These are phyloP conservation scores for Potamarius usumacintae DNA, from an alignment of 2,113 vertebrate species.

Conservation along the genomic window DNA sequence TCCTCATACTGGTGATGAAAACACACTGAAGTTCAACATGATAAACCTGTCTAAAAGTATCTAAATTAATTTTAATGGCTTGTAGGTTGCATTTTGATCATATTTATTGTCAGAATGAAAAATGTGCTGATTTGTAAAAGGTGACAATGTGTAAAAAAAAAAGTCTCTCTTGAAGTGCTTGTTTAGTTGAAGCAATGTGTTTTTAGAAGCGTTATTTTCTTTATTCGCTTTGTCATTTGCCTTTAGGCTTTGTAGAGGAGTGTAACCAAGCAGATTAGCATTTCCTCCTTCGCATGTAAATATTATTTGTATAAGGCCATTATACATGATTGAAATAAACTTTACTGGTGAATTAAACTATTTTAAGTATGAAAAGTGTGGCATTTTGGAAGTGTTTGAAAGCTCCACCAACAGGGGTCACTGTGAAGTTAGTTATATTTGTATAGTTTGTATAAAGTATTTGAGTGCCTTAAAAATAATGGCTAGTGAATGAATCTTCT, in stretches of 20 bases:
- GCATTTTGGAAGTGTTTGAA: not conserved
- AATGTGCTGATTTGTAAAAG: slow-evolving; percentile 2
- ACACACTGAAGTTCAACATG: not conserved
- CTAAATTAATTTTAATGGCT: slow-evolving; percentile 10
- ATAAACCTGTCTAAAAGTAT: slow-evolving; percentile 4
- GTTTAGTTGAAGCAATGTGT: not conserved
- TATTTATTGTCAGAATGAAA: not conserved
- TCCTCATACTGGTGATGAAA: not conserved
- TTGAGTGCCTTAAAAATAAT: not conserved
- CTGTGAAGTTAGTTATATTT: not conserved
- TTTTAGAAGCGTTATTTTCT: slow-evolving; percentile 23
- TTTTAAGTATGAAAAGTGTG: not conserved
- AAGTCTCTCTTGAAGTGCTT: not conserved
- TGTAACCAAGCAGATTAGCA: not conserved
- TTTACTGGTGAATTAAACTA: slow-evolving; percentile 63
- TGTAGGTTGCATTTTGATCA: not conserved
- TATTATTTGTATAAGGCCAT: slow-evolving; percentile 39
- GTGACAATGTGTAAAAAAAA: not conserved
- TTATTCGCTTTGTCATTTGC: not conserved
- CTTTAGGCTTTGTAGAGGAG: slow-evolving; percentile 7
- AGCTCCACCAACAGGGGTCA: slow-evolving; percentile 1
- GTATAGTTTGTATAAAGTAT: not conserved
- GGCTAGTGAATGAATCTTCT: not conserved
- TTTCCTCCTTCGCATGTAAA: not conserved
- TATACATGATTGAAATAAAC: slow-evolving; percentile 65